Conservation (phyloP, 2,888 invertebrate genomes). For the Beris morrisii region DNA sequence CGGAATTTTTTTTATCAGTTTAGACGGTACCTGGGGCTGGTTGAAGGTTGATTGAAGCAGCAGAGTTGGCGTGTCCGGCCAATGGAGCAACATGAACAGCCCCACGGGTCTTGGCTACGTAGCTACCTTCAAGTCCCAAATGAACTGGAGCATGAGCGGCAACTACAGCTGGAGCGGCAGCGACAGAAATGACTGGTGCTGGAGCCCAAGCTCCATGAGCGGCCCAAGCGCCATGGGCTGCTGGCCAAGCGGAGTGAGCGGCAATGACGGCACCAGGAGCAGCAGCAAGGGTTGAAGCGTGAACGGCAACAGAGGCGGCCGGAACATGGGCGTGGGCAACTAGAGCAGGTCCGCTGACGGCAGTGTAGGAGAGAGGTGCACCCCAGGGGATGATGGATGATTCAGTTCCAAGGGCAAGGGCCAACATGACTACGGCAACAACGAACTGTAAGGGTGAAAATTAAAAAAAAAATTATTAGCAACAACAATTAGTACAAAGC, state of each 20-base stretch:
- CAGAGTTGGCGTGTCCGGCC: slow-evolving; percentile 58
- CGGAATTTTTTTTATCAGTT: background rate
- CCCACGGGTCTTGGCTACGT: slow-evolving; percentile 61
- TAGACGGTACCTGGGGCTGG: slow-evolving; percentile 60
- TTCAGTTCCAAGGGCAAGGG: slow-evolving; percentile 35
- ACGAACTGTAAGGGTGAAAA: slow-evolving; percentile 33
- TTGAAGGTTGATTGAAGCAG: slow-evolving; percentile 58
- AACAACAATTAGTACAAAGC: too few species aligned
- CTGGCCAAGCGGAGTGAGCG: slow-evolving; percentile 8
- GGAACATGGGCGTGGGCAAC: slow-evolving; percentile 24
- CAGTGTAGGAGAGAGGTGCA: slow-evolving; percentile 40
- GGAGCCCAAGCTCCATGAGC: background rate
- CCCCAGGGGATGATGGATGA: slow-evolving; percentile 32
- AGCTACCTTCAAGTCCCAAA: slow-evolving; percentile 47
- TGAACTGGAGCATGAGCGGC: slow-evolving; percentile 4
- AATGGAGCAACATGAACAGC: slow-evolving; percentile 61
- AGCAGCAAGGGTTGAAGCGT: slow-evolving; percentile 41
- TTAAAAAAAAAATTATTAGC: background rate
- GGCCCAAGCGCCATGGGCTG: background rate
- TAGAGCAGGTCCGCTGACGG: slow-evolving; percentile 42
- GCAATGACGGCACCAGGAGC: slow-evolving; percentile 1
- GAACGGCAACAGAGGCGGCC: slow-evolving; percentile 17
- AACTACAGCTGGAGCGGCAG: slow-evolving; percentile 7
- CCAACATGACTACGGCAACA: slow-evolving; percentile 35
- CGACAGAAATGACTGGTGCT: slow-evolving; percentile 6